These are phyloP conservation scores for Drosophila setosimentum DNA, from an alignment of 2,888 invertebrate species.

Conservation along the genomic window DNA sequence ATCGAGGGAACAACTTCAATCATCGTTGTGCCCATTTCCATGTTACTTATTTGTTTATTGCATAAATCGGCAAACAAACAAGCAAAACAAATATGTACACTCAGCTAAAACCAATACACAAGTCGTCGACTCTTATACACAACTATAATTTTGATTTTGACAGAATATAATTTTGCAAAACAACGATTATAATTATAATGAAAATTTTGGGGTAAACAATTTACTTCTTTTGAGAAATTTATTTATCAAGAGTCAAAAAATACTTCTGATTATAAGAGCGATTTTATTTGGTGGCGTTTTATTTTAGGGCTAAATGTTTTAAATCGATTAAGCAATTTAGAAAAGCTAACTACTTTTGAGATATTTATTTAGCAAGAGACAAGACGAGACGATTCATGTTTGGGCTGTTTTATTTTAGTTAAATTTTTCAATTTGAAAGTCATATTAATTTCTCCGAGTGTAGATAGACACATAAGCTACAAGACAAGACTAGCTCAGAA, in stretches of 20 bases:
- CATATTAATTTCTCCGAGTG: not conserved
- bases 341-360: not conserved
- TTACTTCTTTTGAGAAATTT: not conserved
- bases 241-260: not conserved
- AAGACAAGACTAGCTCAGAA: slow-evolving; percentile 30
- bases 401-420: not conserved
- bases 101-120: not conserved
- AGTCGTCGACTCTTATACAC: not conserved
- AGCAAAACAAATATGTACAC: slow-evolving; percentile 21
- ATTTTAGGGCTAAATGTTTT: not conserved
- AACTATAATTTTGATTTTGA: not conserved
- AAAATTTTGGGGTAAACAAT: too few relatives aligned
- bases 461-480: slow-evolving; percentile 13
- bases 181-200: too few relatives aligned
- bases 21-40: slow-evolving; percentile 34
- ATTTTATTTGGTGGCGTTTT: not conserved
- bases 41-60: slow-evolving; percentile 64
- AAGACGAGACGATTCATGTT: not conserved
- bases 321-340: not conserved
- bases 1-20: slow-evolving; percentile 39
- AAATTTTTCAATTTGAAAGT: not conserved
- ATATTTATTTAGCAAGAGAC: not conserved
- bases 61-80: slow-evolving; percentile 58
- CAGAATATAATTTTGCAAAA: not conserved
- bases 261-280: not conserved